These are phyloP conservation scores for Andrena dorsata DNA, from an alignment of 2,888 invertebrate genomes.

Conservation along the genomic window DNA sequence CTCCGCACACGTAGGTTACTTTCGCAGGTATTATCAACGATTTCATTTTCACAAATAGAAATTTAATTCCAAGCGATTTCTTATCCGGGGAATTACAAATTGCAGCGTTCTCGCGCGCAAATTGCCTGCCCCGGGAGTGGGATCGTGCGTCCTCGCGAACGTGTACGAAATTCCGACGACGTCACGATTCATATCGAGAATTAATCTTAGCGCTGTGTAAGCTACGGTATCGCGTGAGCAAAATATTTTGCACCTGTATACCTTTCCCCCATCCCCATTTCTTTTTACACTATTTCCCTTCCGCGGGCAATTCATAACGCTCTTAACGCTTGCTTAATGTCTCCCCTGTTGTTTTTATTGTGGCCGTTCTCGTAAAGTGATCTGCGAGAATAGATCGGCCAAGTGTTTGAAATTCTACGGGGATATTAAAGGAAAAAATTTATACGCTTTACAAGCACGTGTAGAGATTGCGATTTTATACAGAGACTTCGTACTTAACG, in stretches of 20 bases:
- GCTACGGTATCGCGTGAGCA: conserved; percentile 40
- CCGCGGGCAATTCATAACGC: conserved; percentile 19
- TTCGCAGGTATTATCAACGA: not conserved
- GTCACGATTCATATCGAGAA: conserved; percentile 19
- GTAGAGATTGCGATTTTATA: conserved; percentile 5
- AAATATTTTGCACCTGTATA: conserved; percentile 21
- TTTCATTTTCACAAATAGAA: not conserved
- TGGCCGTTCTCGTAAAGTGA: not conserved
- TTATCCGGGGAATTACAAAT: conserved; percentile 4
- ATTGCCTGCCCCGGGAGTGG: not conserved
- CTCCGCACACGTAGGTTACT: not conserved
- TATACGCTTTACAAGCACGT: not conserved
- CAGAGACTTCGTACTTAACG: not conserved
- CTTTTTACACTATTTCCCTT: not conserved
- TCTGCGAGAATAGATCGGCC: not conserved
- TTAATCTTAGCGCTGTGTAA: conserved; percentile 28
- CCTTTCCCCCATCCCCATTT: not conserved
- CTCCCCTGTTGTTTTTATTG: conserved; percentile 8
- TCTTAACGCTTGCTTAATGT: conserved; percentile 38
- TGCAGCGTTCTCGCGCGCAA: conserved; percentile 11
- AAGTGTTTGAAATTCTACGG: not conserved
- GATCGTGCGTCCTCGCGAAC: conserved; percentile 11
- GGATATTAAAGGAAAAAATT: not conserved
- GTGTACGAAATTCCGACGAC: conserved; percentile 16
- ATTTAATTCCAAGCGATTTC: not conserved